phyloP scores from a whole-genome alignment of 2,113 vertebrate genomes.

The Neogobius melanostomus region DNA sequence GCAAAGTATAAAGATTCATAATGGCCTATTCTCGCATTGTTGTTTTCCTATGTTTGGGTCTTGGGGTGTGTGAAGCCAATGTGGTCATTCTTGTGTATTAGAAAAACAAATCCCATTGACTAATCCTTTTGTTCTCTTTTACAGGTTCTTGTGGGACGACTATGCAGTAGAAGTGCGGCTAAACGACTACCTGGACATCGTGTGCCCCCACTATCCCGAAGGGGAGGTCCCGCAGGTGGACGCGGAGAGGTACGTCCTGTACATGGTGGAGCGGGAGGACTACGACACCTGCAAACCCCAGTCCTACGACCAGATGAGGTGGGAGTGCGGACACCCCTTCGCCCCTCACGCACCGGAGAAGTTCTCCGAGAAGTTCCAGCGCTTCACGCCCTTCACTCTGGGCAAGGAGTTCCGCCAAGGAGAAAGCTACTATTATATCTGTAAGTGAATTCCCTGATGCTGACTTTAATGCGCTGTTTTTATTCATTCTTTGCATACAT shows the following conservation, averaged over 20 bases:
- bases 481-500: too few species aligned
- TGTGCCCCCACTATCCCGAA: conserved; percentile 91
- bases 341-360: conserved; percentile 87
- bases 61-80: too few species aligned
- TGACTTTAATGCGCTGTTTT: neutral
- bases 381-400: conserved; percentile 90
- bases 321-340: conserved; percentile 88
- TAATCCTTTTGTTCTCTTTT: neutral
- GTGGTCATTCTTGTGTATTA: too few species aligned
- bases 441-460: conserved; percentile 76
- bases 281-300: conserved; percentile 82
- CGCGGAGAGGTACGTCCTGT: conserved; percentile 89
- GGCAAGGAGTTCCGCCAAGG: conserved; percentile 93
- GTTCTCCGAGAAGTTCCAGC: conserved; percentile 94
- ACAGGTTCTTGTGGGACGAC: conserved; percentile 79
- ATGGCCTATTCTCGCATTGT: too few species aligned
- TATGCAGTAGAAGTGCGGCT: conserved; percentile 84
- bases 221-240: conserved; percentile 68
- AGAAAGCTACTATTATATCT: conserved; percentile 95
- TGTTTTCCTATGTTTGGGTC: too few species aligned
- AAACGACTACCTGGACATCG: conserved; percentile 93
- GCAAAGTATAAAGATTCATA: too few species aligned
- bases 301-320: conserved; percentile 89
- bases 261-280: conserved; percentile 87
- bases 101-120: conserved; percentile 19